A percentile compares a stretch with the other conserved stretches of the same genome.
Evolutionary conservation across 2,888 invertebrate genomes (phyloP).

Genomic region (Idaea biselata): DNA sequence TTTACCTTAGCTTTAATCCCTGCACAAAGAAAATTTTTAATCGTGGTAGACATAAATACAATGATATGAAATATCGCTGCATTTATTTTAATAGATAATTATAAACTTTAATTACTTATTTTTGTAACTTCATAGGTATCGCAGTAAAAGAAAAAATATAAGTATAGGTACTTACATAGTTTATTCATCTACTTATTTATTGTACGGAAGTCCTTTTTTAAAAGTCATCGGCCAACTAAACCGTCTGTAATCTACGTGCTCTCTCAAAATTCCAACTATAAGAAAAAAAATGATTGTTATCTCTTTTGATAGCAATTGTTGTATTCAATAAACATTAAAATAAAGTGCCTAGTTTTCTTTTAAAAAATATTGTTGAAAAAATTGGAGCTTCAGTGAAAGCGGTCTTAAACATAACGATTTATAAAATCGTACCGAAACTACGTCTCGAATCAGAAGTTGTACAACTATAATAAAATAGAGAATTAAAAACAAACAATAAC

Average conservation of each 20-base stretch:
- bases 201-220: not conserved
- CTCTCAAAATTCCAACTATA: not conserved
- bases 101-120: no score
- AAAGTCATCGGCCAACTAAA: not conserved
- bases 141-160: no score
- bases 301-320: not conserved
- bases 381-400: conserved; percentile 14
- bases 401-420: conserved; percentile 7
- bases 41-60: no score
- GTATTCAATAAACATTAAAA: not conserved
- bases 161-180: no score
- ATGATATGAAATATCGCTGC: no score
- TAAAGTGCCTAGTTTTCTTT: not conserved
- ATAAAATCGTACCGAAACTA: conserved; percentile 10
- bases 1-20: no score
- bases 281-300: not conserved
- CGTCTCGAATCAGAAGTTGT: conserved; percentile 6
- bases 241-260: not conserved
- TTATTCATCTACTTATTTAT: no score
- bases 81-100: no score
- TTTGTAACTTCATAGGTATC: no score
- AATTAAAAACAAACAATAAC: conserved; percentile 11
- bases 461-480: conserved; percentile 6
- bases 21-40: no score
- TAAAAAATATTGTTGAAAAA: conserved; percentile 4